Percentiles rank a stretch among this genome's conserved stretches.
phyloP scores from a whole-genome alignment of 2,113 vertebrate genomes.

The Melanerpes aurifrons region DNA sequence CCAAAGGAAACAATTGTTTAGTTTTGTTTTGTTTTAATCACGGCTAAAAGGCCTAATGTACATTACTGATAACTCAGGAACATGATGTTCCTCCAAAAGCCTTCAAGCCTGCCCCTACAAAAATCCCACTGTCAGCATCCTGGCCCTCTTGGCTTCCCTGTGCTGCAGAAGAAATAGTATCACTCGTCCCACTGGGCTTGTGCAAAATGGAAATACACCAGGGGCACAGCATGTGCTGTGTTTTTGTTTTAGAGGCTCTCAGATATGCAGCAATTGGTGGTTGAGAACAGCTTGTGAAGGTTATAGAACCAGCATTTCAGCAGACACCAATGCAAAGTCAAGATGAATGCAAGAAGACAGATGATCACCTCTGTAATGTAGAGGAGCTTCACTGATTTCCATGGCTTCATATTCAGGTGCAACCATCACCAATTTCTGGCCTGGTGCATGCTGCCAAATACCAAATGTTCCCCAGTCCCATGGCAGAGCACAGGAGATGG shows the following conservation, averaged over 20 bases:
- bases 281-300: neutral
- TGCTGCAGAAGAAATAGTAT: neutral
- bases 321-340: neutral
- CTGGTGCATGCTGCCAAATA: neutral
- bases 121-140: constrained; percentile 1
- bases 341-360: neutral
- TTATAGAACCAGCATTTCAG: neutral
- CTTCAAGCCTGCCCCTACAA: neutral
- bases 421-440: neutral
- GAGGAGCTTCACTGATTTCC: neutral
- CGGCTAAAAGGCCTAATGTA: neutral
- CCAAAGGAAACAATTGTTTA: neutral
- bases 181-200: accelerated
- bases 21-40: neutral
- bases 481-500: neutral
- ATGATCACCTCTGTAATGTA: neutral
- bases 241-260: neutral
- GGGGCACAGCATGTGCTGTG: neutral
- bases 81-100: neutral
- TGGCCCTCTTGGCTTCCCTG: neutral
- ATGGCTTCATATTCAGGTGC: neutral
- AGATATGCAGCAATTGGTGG: neutral
- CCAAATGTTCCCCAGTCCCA: neutral
- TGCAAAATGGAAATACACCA: neutral
- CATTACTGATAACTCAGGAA: neutral